A percentile compares a stretch with the other conserved stretches of the same genome.
phyloP scores from a whole-genome alignment of 2,797 vertebrate genomes.

The Alauda arvensis region DNA sequence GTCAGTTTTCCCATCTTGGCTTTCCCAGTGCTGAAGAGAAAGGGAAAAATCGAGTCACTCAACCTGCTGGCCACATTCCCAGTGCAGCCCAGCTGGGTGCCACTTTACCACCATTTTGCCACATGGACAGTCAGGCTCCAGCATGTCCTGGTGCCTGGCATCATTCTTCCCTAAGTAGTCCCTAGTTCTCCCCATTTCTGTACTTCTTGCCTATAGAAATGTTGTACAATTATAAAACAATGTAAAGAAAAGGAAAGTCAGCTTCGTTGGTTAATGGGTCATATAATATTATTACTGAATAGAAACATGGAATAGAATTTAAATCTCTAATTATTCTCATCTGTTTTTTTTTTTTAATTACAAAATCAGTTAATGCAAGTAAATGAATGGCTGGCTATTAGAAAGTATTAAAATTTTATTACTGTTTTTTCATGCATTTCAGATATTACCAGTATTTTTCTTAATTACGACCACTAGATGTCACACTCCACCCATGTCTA shows the following conservation, averaged over 20 bases:
- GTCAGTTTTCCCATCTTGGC: background rate
- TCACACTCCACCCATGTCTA: background rate
- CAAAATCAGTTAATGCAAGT: background rate
- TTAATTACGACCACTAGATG: conserved; percentile 28
- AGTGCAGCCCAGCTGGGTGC: background rate
- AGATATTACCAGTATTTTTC: background rate
- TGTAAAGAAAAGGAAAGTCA: background rate
- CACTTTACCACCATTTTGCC: rapidly evolving
- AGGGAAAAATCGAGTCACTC: background rate
- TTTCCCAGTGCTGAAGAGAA: background rate
- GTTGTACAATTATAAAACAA: background rate
- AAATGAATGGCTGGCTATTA: background rate
- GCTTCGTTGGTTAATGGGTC: background rate
- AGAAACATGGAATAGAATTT: background rate
- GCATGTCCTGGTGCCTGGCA: background rate
- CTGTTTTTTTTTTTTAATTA: background rate
- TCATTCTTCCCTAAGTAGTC: background rate
- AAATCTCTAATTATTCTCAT: background rate
- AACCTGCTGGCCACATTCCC: background rate
- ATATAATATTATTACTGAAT: background rate
- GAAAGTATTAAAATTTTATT: background rate
- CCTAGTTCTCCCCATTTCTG: background rate
- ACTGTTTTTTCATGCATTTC: background rate
- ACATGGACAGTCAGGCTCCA: background rate
- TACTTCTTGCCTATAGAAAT: background rate